phyloP scores from a whole-genome alignment of 2,797 vertebrate genomes.

The Paratrypauchen microcephalus region DNA sequence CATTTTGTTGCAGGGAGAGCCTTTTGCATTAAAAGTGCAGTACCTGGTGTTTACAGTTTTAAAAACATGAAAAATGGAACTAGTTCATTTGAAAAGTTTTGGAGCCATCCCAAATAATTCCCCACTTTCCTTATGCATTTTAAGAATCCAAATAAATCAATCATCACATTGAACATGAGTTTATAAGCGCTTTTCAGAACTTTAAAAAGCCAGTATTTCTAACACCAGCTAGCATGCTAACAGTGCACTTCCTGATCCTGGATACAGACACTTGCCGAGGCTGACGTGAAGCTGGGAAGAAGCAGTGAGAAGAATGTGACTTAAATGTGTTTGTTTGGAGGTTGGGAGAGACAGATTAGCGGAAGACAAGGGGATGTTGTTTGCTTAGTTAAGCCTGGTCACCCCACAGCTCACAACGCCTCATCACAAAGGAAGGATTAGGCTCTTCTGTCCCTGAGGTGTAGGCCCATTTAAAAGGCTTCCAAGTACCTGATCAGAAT shows the following conservation, averaged over 20 bases:
- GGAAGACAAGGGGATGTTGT: conserved; percentile 67
- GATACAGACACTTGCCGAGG: background rate
- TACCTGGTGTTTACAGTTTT: no score
- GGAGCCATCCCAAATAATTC: no score
- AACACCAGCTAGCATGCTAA: no score
- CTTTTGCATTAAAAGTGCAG: conserved; percentile 6
- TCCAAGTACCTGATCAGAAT: conserved; percentile 21
- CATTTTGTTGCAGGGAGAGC: conserved; percentile 2
- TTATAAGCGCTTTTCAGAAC: no score
- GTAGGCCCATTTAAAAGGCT: conserved; percentile 39
- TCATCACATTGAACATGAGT: no score
- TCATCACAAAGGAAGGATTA: conserved; percentile 61
- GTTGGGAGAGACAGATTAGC: conserved; percentile 62
- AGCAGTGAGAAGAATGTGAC: conserved; percentile 28
- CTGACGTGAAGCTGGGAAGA: conserved; percentile 26
- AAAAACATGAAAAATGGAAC: no score
- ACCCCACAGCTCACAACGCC: conserved; percentile 53
- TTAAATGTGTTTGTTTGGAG: conserved; percentile 59
- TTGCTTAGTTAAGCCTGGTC: conserved; percentile 59
- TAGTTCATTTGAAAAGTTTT: no score
- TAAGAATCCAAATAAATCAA: no score
- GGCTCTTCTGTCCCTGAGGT: conserved; percentile 36
- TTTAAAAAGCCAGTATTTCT: no score
- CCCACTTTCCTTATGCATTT: no score
- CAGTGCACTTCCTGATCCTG: no score